A percentile compares a stretch with the other conserved stretches of the same genome.
phyloP scores from a whole-genome alignment of 1,140 invertebrate genomes.

The Eupristina koningsbergeri region DNA sequence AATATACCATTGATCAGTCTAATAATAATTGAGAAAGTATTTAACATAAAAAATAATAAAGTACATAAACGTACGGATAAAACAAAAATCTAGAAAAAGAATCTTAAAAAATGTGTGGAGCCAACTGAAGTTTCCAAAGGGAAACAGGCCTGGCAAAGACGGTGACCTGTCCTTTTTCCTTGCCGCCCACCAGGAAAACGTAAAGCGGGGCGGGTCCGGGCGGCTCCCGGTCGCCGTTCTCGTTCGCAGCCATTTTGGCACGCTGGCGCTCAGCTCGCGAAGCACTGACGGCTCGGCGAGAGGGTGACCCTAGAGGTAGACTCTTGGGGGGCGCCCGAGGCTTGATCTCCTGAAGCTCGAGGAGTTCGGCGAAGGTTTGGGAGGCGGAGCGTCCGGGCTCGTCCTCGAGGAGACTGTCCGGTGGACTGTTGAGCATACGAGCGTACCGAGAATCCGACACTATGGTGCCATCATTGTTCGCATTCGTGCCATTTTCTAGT shows the following conservation, averaged over 20 bases:
- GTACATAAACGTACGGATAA: not conserved
- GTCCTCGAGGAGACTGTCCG: constrained; percentile 74
- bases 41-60: not conserved
- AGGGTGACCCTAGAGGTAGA: constrained; percentile 68
- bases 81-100: not conserved
- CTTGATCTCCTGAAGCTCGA: constrained; percentile 69
- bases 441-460: constrained; percentile 60
- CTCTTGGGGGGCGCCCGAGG: constrained; percentile 69
- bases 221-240: constrained; percentile 60
- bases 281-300: constrained; percentile 70
- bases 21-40: not conserved
- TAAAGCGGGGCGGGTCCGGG: constrained; percentile 75
- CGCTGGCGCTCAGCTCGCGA: constrained; percentile 70
- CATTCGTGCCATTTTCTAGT: constrained; percentile 67
- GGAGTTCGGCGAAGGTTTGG: constrained; percentile 68
- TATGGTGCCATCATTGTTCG: constrained; percentile 40
- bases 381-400: constrained; percentile 70
- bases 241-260: constrained; percentile 66
- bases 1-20: not conserved
- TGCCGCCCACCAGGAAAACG: constrained; percentile 79
- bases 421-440: constrained; percentile 73
- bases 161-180: constrained; percentile 79
- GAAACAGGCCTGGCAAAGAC: constrained; percentile 80
- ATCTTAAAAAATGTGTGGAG: constrained; percentile 71
- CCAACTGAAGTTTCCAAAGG: constrained; percentile 79